Evolutionary conservation across 2,888 invertebrate genomes (phyloP).

Genomic region (Eupithecia centaureata): DNA sequence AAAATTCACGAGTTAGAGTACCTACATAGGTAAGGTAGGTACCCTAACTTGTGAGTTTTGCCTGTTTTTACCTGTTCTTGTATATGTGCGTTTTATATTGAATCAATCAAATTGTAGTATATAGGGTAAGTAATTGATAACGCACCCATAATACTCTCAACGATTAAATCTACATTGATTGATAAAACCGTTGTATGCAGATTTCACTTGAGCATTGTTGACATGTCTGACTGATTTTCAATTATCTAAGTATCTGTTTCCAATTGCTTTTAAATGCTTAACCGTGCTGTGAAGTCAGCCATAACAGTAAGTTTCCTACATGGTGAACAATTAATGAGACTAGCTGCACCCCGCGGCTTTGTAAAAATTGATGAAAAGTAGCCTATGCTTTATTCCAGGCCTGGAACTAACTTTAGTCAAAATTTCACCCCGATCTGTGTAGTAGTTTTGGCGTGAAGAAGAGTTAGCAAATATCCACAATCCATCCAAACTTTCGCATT

Average conservation of each 20-base stretch:
- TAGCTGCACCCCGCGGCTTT: too few relatives aligned
- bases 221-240: not conserved
- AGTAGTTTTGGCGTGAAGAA: too few relatives aligned
- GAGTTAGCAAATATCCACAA: too few relatives aligned
- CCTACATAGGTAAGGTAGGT: too few relatives aligned
- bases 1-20: too few relatives aligned
- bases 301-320: not conserved
- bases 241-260: slow-evolving; percentile 2
- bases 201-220: not conserved
- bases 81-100: not conserved
- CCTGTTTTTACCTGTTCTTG: not conserved
- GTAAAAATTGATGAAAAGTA: too few relatives aligned
- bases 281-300: slow-evolving; percentile 8
- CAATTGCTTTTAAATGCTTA: slow-evolving; percentile 6
- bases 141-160: slow-evolving; percentile 1
- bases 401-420: too few relatives aligned
- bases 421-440: too few relatives aligned
- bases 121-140: not conserved
- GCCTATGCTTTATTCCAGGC: too few relatives aligned
- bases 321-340: not conserved
- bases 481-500: too few relatives aligned
- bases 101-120: not conserved
- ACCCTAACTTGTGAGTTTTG: not conserved
- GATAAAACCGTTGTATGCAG: slow-evolving; percentile 4
- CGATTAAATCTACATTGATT: slow-evolving; percentile 1